phyloP scores from a whole-genome alignment of 2,888 invertebrate genomes.

The Drosophila leonis region DNA sequence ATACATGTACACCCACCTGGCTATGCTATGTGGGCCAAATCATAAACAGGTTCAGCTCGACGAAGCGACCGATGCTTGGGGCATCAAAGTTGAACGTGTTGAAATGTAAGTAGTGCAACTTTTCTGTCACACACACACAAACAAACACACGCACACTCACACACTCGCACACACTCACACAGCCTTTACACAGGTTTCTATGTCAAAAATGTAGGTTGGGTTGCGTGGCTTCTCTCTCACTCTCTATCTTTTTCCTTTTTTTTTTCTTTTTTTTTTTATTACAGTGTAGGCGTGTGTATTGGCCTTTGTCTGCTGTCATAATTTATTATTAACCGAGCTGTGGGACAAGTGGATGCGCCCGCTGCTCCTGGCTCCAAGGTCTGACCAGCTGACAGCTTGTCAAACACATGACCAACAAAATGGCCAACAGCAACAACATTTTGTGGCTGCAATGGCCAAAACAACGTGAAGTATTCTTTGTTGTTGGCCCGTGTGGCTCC shows the following conservation, averaged over 20 bases:
- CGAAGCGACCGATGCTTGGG: conserved; percentile 97
- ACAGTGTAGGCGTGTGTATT: conserved; percentile 26
- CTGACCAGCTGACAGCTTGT: conserved; percentile 63
- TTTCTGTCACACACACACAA: conserved; percentile 43
- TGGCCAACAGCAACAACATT: conserved; percentile 31
- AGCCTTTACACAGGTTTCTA: conserved; percentile 53
- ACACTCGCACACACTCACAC: conserved; percentile 14
- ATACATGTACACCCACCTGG: conserved; percentile 52
- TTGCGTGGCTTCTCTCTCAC: conserved; percentile 15
- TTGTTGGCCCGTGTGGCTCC: conserved; percentile 16
- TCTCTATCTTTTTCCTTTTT: not conserved
- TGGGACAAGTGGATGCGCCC: conserved; percentile 54
- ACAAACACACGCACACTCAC: conserved; percentile 14
- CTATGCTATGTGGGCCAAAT: conserved; percentile 66
- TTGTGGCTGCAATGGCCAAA: conserved; percentile 46
- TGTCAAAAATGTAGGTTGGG: conserved; percentile 57
- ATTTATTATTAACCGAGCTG: conserved; percentile 72
- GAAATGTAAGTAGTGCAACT: conserved; percentile 92
- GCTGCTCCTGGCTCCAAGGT: conserved; percentile 26
- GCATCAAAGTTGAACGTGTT: conserved; percentile 97
- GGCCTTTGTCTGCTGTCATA: conserved; percentile 72
- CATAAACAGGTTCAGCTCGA: conserved; percentile 89
- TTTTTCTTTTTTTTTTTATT: too few species aligned
- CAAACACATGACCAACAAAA: conserved; percentile 69
- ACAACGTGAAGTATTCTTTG: conserved; percentile 17